These are phyloP conservation scores for Drosophila pectinifera DNA, from an alignment of 1,140 invertebrate species.

Conservation along the genomic window DNA sequence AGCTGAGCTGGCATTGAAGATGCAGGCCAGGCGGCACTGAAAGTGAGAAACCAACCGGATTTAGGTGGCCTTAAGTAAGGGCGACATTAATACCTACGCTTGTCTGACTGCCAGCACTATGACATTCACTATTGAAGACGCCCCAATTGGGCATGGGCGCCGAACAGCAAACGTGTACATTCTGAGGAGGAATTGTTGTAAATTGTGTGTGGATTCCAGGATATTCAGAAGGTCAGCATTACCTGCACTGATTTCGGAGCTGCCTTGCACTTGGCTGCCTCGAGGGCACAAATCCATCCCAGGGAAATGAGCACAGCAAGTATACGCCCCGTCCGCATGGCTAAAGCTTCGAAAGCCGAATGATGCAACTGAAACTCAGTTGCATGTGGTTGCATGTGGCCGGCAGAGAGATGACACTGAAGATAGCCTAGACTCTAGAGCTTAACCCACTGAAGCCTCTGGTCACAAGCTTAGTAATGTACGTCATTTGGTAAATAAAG, in stretches of 20 bases:
- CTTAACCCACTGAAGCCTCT: conserved; percentile 20
- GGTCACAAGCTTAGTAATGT: not conserved
- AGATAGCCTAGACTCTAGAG: not conserved
- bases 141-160: conserved; percentile 69
- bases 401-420: conserved; percentile 22
- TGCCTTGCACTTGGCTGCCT: conserved; percentile 55
- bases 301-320: conserved; percentile 1
- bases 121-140: conserved; percentile 60
- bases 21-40: conserved; percentile 69
- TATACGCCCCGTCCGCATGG: conserved; percentile 38
- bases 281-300: not conserved
- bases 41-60: not conserved
- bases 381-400: conserved; percentile 14
- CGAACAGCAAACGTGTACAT: conserved; percentile 62
- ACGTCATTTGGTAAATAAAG: conserved; percentile 16
- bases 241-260: conserved; percentile 71
- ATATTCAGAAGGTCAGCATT: not conserved
- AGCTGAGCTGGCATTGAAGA: conserved; percentile 57
- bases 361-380: not conserved
- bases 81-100: conserved; percentile 45
- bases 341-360: not conserved
- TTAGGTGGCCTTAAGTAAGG: not conserved
- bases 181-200: conserved; percentile 9
- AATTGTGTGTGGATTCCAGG: not conserved
- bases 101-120: conserved; percentile 43